These are phyloP conservation scores for Denticeps clupeoides DNA, from an alignment of 2,797 vertebrate species.

Conservation along the genomic window DNA sequence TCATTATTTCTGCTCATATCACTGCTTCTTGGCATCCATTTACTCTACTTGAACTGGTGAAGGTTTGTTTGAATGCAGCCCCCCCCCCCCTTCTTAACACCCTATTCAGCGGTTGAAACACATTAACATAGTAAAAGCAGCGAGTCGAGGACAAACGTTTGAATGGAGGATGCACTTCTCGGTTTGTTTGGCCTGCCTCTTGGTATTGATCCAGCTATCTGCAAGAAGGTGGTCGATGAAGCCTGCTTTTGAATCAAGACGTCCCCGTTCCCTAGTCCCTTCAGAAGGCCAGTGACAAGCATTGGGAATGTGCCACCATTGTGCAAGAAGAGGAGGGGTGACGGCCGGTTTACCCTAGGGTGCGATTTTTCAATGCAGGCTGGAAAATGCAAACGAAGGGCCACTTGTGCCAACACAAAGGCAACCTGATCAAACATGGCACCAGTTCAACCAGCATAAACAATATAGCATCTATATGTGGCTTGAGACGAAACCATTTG, in stretches of 20 bases:
- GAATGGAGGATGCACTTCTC: conserved; percentile 45
- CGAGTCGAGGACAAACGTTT: conserved; percentile 32
- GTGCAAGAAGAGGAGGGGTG: conserved; percentile 18
- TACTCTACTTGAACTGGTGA: conserved; percentile 26
- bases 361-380: conserved; percentile 50
- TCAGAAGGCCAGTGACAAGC: conserved; percentile 29
- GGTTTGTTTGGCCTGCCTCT: conserved; percentile 47
- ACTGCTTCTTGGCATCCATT: conserved; percentile 26
- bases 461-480: neutral
- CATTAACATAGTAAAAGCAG: conserved; percentile 14
- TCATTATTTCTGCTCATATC: conserved; percentile 29
- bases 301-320: conserved; percentile 41
- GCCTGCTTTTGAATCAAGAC: conserved; percentile 54
- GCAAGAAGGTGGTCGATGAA: conserved; percentile 51
- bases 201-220: conserved; percentile 54
- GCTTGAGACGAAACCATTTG: neutral
- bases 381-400: conserved; percentile 61
- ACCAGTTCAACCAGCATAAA: conserved; percentile 13
- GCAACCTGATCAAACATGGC: conserved; percentile 29
- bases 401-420: conserved; percentile 54
- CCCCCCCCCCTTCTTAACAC: conserved; percentile 13
- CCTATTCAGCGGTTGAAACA: conserved; percentile 19
- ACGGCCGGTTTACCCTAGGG: conserved; percentile 41
- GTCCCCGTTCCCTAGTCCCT: conserved; percentile 41
- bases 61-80: conserved; percentile 20